Evolutionary conservation across 2,888 invertebrate species (phyloP), one percentile per base, ranked within the genome.

Genomic region (Campoplex nolae): DNA sequence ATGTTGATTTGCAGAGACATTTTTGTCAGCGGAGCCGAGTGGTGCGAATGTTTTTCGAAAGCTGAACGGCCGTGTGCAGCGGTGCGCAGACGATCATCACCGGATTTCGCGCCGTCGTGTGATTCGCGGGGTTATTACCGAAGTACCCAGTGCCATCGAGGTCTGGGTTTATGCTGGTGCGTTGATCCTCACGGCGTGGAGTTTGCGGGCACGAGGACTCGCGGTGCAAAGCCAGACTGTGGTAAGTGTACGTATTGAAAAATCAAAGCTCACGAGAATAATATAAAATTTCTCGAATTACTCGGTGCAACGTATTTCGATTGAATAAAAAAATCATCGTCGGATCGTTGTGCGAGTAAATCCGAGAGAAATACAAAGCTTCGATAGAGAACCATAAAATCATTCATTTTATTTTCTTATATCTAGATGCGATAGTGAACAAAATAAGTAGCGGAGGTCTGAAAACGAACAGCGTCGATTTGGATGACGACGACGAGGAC

Each of bases 121-220:
- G 98, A 98, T 95, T 96, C 96, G 90, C 97, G 97, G 94, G 98
- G 98, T 88, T 98, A 96, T 95, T 98, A 98, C 95, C 96, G 97
- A 90, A 96, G 97, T 91, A 97, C 97, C 88, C 98, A 98, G 95
- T 98, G 98, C 95, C 98, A 98, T 95, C 96, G 96, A 90, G 97
- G 98, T 88, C 97, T 97, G 77, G 98, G 97, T 86, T 97, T 98
- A 94, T 98, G 98, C 95, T 98, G 98, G 98, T 98, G 98, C 95
- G 98, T 98, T 90, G 98, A 98, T 95, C 97, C 97, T 94, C 98
- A 98, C 95, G 98, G 98, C 81, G 97, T 97, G 70, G 98, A 98
- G 95, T 97, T 97, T 92, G 96, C 98, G 90, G 97, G 97, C 93
- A 97, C 98, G 90, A 97, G 98, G 93, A 97, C 97, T 89, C 95